Conservation (phyloP, 2,888 invertebrate genomes). For the Aproaerema taeniolella region DNA sequence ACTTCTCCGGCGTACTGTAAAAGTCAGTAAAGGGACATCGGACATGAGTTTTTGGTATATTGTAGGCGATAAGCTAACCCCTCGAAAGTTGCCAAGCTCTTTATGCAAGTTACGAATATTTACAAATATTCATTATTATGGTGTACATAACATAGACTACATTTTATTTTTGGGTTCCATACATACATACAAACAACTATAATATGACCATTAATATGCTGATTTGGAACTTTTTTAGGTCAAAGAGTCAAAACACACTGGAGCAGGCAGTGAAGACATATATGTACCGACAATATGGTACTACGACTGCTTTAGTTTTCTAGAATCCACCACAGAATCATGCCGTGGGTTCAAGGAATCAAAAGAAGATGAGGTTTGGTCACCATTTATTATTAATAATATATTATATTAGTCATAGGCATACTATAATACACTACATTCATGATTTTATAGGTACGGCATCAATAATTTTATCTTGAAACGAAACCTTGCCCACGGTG, state of each 20-base stretch:
- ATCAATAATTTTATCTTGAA: slow-evolving; percentile 20
- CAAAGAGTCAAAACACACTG: slow-evolving; percentile 9
- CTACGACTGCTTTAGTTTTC: slow-evolving; percentile 14
- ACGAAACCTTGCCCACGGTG: slow-evolving; percentile 13
- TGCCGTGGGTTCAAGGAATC: slow-evolving; percentile 13
- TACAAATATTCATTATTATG: too few species aligned
- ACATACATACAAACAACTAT: too few species aligned
- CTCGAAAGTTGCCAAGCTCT: too few species aligned
- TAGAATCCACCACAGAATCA: slow-evolving; percentile 13
- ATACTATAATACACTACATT: neutral
- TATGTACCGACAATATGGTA: slow-evolving; percentile 17
- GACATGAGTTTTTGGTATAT: too few species aligned
- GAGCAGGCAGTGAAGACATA: slow-evolving; percentile 13
- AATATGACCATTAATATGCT: too few species aligned
- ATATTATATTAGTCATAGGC: neutral
- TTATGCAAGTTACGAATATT: too few species aligned
- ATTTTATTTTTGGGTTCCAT: neutral
- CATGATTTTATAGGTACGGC: slow-evolving; percentile 4
- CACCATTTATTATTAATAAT: neutral
- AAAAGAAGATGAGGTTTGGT: slow-evolving; percentile 12
- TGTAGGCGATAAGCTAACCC: too few species aligned
- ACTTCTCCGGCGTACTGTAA: too few species aligned
- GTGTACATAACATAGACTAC: too few species aligned
- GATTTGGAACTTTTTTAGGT: neutral
- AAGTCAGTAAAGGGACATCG: too few species aligned